These are phyloP conservation scores for Scaptodrosophila latifasciaeformis DNA, from an alignment of 2,888 invertebrate species.

Conservation along the genomic window DNA sequence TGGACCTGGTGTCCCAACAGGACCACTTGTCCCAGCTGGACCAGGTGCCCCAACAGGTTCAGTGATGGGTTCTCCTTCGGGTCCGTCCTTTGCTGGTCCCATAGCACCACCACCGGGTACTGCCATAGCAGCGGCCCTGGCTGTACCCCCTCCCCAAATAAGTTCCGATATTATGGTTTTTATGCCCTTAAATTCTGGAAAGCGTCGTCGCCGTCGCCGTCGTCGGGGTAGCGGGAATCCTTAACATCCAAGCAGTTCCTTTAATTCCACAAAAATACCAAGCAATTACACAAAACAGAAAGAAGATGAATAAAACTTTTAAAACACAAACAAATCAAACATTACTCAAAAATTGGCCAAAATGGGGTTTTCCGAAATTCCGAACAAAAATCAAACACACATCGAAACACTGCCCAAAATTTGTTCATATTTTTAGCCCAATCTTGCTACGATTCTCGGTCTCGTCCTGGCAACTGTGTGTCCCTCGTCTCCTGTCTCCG, in stretches of 20 bases:
- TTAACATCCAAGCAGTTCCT: slow-evolving; percentile 1
- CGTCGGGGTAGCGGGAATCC: slow-evolving; percentile 32
- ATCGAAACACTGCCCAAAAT: too few relatives aligned
- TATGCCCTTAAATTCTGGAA: slow-evolving; percentile 44
- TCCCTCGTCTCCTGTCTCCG: slow-evolving; percentile 77
- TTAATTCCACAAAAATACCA: neutral
- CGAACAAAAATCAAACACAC: neutral
- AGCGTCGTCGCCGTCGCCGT: slow-evolving; percentile 50
- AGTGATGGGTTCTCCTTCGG: too few relatives aligned
- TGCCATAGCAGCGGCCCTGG: slow-evolving; percentile 2
- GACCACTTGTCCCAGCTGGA: too few relatives aligned
- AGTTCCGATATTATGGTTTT: slow-evolving; percentile 68
- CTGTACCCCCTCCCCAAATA: slow-evolving; percentile 18
- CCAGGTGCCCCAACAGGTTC: too few relatives aligned
- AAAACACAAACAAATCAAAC: neutral
- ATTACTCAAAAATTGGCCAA: too few relatives aligned
- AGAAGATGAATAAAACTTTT: neutral
- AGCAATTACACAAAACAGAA: neutral
- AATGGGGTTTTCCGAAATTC: too few relatives aligned
- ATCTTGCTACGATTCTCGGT: slow-evolving; percentile 76
- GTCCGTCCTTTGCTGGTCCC: neutral
- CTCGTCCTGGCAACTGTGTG: slow-evolving; percentile 77
- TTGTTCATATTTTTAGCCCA: slow-evolving; percentile 55
- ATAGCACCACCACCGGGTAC: slow-evolving; percentile 6
- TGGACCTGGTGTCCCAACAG: too few relatives aligned